These are phyloP conservation scores for Drosophila nigrodunni DNA, from an alignment of 1,140 invertebrate genomes.

Conservation along the genomic window DNA sequence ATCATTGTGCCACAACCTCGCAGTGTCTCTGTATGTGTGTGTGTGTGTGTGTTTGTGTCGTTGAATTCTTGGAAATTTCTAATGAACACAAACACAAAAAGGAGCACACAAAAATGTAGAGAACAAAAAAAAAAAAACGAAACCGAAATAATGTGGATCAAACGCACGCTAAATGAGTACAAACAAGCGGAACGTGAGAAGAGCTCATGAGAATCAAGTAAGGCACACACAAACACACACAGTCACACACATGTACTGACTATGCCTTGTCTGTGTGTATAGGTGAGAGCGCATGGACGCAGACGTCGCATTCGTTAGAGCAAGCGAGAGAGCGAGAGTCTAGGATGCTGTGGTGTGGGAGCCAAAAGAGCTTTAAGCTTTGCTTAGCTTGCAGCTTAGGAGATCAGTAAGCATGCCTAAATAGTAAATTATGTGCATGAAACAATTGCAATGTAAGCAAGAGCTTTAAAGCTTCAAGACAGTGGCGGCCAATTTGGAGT, in stretches of 20 bases:
- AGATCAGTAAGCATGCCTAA: too few relatives aligned
- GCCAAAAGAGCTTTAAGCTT: too few relatives aligned
- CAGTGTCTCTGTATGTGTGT: constrained; percentile 12
- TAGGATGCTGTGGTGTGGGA: too few relatives aligned
- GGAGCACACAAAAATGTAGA: constrained; percentile 74
- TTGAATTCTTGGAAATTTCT: constrained; percentile 78
- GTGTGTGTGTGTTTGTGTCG: constrained; percentile 60
- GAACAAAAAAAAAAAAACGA: constrained; percentile 55
- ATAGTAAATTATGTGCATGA: too few relatives aligned
- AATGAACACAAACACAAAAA: constrained; percentile 80
- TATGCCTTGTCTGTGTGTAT: background rate
- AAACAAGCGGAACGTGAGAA: constrained; percentile 57
- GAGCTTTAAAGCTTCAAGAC: background rate
- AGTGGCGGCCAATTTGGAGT: too few relatives aligned
- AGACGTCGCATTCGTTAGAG: background rate
- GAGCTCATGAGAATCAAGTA: constrained; percentile 58
- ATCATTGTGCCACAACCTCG: constrained; percentile 24
- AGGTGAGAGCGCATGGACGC: constrained; percentile 40
- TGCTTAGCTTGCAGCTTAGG: too few relatives aligned
- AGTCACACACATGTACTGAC: background rate
- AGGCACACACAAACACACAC: constrained; percentile 35
- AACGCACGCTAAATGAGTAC: constrained; percentile 59
- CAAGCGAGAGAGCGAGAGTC: too few relatives aligned
- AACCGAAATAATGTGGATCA: constrained; percentile 69
- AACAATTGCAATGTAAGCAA: too few relatives aligned